Base-by-base conservation (phyloP, 2,797 vertebrate genomes). In the Sebastes kiyomatsui region DNA sequence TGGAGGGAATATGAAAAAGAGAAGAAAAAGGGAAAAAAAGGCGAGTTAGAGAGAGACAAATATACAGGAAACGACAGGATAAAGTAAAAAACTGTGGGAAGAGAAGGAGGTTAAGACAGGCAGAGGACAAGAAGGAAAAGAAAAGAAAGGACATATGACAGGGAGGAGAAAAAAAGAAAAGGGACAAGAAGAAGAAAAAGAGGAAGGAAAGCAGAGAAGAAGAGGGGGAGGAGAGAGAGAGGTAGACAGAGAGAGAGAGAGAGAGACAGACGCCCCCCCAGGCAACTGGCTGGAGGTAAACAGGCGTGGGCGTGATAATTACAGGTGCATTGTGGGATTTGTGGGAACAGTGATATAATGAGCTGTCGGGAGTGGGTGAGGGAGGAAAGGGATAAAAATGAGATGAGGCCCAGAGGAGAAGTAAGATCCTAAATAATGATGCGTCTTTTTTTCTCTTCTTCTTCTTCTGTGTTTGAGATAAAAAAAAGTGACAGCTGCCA, bases 251-350 rank as follows among this genome's bases (percentile, higher is more conserved):
- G 46, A 82, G 42, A 84, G 33, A 76, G 28, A 6, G 30, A 7
- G 32, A 75, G 85, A 85, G 84, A 80, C 81, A 90, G 88, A 90
- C 87, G 79, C 91, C 92, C 90, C 92, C 93, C 92, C 78, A 84
- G 94, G 93, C 91, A 88, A 91, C 92, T 95, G 94, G 92, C 93
- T 92, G 83, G 92, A 95, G 92, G 93, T 95, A 94, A 95, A 94
- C 94, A 95, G 83, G 90, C 81, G 94, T 94, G 92, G 93, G 94
- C 7, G 88, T 80, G 75, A 90, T 94, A 94, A 94, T 95, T 95
- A 93, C 94, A 95, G 94, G 93, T 95, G 94, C 93, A 94, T 93
- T 93, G 93, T 94, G 93, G 93, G 93, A 94, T 90, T 94, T 94
- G 91, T 91, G 91, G 94, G 92, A 92, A 86, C 88, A 90, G 86